phyloP scores from a whole-genome alignment of 2,113 vertebrate genomes.

The Lophius piscatorius region DNA sequence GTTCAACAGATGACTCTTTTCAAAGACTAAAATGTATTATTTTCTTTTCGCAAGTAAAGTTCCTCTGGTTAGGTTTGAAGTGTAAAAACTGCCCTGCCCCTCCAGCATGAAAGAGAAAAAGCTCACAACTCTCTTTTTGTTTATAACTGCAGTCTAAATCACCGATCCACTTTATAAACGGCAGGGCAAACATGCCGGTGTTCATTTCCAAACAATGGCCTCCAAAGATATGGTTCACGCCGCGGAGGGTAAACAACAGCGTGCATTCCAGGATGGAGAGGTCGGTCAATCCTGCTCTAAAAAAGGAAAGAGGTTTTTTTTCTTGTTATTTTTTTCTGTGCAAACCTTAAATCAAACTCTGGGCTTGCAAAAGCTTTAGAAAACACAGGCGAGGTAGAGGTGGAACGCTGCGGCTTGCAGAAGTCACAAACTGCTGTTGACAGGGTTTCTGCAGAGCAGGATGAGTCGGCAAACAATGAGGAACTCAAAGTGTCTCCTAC shows the following conservation, averaged over 20 bases:
- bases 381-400: constrained; percentile 11
- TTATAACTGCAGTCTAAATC: constrained; percentile 5
- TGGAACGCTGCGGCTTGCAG: constrained; percentile 50
- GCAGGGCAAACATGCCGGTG: constrained; percentile 41
- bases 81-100: constrained; percentile 22
- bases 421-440: constrained; percentile 43
- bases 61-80: constrained; percentile 29
- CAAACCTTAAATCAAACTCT: constrained; percentile 54
- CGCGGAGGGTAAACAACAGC: constrained; percentile 39
- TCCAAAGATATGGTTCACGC: constrained; percentile 34
- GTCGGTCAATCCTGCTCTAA: constrained; percentile 21
- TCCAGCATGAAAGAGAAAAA: constrained; percentile 8
- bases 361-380: constrained; percentile 38
- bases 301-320: neutral
- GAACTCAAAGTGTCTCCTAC: constrained; percentile 13
- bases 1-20: neutral
- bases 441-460: constrained; percentile 29
- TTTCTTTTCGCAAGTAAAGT: constrained; percentile 23
- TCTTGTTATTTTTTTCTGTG: constrained; percentile 17
- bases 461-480: constrained; percentile 28
- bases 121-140: constrained; percentile 17
- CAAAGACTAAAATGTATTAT: constrained; percentile 2
- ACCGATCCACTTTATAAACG: constrained; percentile 39
- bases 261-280: constrained; percentile 34
- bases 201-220: constrained; percentile 52